Conservation (phyloP, 2,888 invertebrate species). For the Platycheirus albimanus region DNA sequence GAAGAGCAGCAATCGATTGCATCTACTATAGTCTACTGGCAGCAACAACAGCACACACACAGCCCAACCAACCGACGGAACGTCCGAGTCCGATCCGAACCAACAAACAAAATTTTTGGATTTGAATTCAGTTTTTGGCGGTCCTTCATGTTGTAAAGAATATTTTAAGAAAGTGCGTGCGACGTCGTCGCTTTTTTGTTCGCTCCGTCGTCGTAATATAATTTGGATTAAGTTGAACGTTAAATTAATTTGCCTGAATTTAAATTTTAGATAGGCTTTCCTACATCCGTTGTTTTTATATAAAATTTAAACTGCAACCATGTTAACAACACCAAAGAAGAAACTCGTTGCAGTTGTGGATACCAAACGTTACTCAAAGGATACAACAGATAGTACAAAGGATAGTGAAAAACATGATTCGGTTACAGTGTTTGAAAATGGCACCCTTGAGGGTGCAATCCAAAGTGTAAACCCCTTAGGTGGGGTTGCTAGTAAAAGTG, state of each 20-base stretch:
- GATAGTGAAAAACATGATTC: slow-evolving; percentile 60
- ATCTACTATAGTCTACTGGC: slow-evolving; percentile 46
- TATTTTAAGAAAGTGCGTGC: slow-evolving; percentile 53
- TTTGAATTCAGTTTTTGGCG: slow-evolving; percentile 82
- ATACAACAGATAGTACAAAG: slow-evolving; percentile 28
- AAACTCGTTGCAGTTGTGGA: slow-evolving; percentile 43
- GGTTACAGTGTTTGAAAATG: slow-evolving; percentile 79
- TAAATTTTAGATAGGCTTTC: slow-evolving; percentile 3
- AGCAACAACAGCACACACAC: slow-evolving; percentile 1
- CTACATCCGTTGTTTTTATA: background rate
- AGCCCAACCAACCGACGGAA: slow-evolving; percentile 6
- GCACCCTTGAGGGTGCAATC: slow-evolving; percentile 81
- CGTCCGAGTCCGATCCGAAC: slow-evolving; percentile 43
- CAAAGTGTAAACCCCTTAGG: slow-evolving; percentile 49
- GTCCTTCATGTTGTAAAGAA: slow-evolving; percentile 76
- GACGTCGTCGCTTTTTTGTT: slow-evolving; percentile 38
- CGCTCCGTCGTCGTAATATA: slow-evolving; percentile 18
- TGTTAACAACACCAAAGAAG: slow-evolving; percentile 69
- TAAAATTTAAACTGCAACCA: slow-evolving; percentile 14
- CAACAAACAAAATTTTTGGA: slow-evolving; percentile 59
- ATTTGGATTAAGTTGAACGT: slow-evolving; percentile 36
- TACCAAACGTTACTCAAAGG: slow-evolving; percentile 44
- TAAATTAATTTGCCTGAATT: background rate
- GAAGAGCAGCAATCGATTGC: slow-evolving; percentile 69
- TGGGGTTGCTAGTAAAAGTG: slow-evolving; percentile 39